Evolutionary conservation across 2,797 vertebrate genomes (phyloP), one percentile per base, ranked within the genome.

Genomic region (Hydrocynus forskahlii): DNA sequence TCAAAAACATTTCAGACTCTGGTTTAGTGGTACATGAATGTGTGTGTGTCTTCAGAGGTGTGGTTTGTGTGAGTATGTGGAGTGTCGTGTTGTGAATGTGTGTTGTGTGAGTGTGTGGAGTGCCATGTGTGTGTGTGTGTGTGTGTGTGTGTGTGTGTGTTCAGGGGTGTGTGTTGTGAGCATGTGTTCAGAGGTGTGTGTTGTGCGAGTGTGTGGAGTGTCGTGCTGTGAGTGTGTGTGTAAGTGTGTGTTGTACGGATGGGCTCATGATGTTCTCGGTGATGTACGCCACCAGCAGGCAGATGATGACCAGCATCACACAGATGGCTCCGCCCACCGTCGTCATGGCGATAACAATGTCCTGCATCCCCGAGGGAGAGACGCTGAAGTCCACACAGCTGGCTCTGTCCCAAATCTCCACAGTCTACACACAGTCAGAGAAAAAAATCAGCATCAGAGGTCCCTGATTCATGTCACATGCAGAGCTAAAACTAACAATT

Each of bases 261-360:
- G 96, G 95, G 86, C 94, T 96, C 96, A 98, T 96, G 87, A 99
- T 96, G 90, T 98, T 99, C 87, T 99, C 98, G 2, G 98, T 99
- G 91, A 99, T 97, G 88, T 99, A 99, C 21, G 98, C 98, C 92
- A 99, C 98, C 48, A 99, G 93, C 81, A 99, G 91, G 89, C 98
- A 99, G 88, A 99, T 99, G 91, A 98, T 96, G 88, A 99, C 98
- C 88, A 99, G 95, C 98, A 99, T 99, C 91, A 99, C 97, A 82
- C 98, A 99, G 89, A 99, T 99, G 84, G 97, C 96, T 64, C 97
- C 98, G 74, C 98, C 98, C 85, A 99, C 97, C 1, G 97, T 97
- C 74, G 97, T 98, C 97, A 99, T 99, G 91, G 98, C 98, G 50
- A 99, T 95, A 16, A 99, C 98, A 85, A 99, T 97, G 86, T 98